Conservation (phyloP, 2,797 vertebrate species). For the Phalanger gymnotis region DNA sequence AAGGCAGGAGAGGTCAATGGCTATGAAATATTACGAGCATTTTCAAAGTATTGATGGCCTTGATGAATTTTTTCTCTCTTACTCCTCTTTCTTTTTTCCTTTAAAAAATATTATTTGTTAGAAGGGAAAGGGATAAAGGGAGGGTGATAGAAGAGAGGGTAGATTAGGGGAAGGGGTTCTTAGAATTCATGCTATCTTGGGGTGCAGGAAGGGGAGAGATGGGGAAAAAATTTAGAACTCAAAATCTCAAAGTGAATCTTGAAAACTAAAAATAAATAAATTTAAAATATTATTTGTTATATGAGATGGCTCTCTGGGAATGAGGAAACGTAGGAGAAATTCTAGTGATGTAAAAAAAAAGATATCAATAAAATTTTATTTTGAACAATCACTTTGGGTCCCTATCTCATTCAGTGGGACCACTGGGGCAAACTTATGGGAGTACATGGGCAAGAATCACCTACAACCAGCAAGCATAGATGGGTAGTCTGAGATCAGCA, state of each 20-base stretch:
- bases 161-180: no score
- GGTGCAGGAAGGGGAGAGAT: no score
- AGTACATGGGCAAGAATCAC: background rate
- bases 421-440: background rate
- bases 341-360: background rate
- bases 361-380: background rate
- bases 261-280: no score
- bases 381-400: background rate
- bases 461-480: background rate
- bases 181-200: no score
- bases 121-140: no score
- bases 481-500: background rate
- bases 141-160: no score
- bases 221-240: no score
- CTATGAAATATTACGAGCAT: background rate
- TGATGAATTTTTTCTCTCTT: background rate
- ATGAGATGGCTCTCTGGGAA: background rate
- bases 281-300: background rate
- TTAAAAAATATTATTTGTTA: background rate
- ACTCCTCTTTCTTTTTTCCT: background rate
- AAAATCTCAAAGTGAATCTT: no score
- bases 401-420: background rate
- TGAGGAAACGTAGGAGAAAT: background rate
- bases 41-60: background rate
- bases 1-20: background rate